phyloP scores from a whole-genome alignment of 2,113 vertebrate species.

The Hippoglossus stenolepis region DNA sequence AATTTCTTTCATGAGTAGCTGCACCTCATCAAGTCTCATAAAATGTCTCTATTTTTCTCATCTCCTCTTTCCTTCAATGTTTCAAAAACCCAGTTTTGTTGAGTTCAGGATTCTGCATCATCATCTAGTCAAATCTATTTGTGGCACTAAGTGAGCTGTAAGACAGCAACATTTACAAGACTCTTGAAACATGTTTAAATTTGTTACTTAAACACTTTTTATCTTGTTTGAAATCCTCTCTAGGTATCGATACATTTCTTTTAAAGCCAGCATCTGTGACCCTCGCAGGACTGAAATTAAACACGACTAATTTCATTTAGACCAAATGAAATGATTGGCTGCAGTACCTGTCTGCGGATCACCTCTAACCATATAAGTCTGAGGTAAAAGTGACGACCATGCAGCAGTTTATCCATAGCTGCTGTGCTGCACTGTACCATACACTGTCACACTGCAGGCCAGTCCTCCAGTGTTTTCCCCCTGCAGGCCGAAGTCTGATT shows the following conservation, averaged over 20 bases:
- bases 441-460: slow-evolving; percentile 28
- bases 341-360: not conserved
- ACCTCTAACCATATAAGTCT: not conserved
- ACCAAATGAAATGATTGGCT: too few relatives aligned
- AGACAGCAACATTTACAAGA: not conserved
- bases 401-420: slow-evolving; percentile 11
- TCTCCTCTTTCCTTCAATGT: not conserved
- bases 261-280: too few relatives aligned
- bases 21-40: too few relatives aligned
- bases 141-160: not conserved
- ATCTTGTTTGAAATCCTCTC: too few relatives aligned
- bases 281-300: too few relatives aligned
- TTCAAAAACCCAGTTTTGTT: not conserved
- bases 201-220: too few relatives aligned
- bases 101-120: not conserved
- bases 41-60: not conserved
- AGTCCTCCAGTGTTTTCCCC: slow-evolving; percentile 33
- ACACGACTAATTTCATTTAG: too few relatives aligned
- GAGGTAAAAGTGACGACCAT: slow-evolving; percentile 42
- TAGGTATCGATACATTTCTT: too few relatives aligned
- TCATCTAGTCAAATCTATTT: not conserved
- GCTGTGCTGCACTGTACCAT: not conserved
- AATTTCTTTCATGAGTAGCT: too few relatives aligned
- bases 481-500: slow-evolving; percentile 68
- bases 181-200: too few relatives aligned